Evolutionary conservation across 2,797 vertebrate species (phyloP).

Genomic region (Poecilia wingei): DNA sequence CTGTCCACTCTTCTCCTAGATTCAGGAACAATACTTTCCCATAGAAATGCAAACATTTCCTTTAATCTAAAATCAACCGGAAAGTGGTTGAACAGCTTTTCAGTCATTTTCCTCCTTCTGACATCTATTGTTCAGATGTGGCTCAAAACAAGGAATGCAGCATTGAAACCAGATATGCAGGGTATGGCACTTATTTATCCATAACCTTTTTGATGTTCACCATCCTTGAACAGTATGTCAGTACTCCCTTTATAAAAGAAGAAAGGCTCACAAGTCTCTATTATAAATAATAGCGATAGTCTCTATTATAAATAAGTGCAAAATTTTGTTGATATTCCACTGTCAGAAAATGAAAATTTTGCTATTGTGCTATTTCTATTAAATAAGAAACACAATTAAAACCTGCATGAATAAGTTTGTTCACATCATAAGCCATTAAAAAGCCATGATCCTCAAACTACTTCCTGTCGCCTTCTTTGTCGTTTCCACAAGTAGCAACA

Average conservation of each 20-base stretch:
- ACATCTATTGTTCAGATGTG: not conserved
- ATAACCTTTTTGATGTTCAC: not conserved
- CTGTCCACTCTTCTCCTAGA: not conserved
- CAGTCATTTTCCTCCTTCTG: not conserved
- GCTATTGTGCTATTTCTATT: no score
- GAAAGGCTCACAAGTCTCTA: no score
- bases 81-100: not conserved
- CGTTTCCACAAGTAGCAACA: no score
- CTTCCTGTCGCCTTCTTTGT: no score
- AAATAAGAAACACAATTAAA: no score
- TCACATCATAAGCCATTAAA: no score
- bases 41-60: not conserved
- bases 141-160: not conserved
- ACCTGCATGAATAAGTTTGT: no score
- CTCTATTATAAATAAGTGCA: no score
- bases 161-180: not conserved
- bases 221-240: not conserved
- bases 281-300: no score
- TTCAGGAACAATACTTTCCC: not conserved
- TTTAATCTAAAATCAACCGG: not conserved
- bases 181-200: not conserved
- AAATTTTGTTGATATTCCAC: no score
- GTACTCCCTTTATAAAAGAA: not conserved
- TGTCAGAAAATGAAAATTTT: no score
- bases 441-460: no score